Evolutionary conservation across 92 coral and sea anemone genomes (phyloP), one percentile per base, ranked within the genome.

Genomic region (Parazoanthus atlanticus): DNA sequence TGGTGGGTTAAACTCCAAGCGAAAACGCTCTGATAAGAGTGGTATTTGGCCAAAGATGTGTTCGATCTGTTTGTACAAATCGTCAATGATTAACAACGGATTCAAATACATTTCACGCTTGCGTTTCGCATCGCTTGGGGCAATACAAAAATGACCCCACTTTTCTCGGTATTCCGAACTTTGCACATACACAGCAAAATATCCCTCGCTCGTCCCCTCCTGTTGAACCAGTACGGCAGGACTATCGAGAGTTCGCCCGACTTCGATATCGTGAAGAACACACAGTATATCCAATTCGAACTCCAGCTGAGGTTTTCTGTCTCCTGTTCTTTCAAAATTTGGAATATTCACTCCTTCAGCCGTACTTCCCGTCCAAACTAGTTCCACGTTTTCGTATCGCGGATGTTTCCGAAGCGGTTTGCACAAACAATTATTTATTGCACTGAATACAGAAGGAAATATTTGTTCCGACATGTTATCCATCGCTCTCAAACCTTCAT

Each of bases 21-120:
- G 66, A 46, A 89, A 89, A 46, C 71, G 43, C 3, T 70, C 89
- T 8, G 28, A 49, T 46, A 89, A 61, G 41, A 89, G 43, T 13
- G 91, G 91, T 43, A 89, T 89, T 89, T 89, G 91, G 9, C n/a
- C 80, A 46, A 89, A 89, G 30, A 89, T 89, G 23, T 89, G 91
- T 78, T 85, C 91, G 76, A 89, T 85, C 66, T 89, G 89, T 33
- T 70, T 41, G 56, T 76, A 85, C 43, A 89, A 85, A 82, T 89
- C 91, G n/a, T 84, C 89, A 15, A 89, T 80, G 28, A 89, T 30
- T 6, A 89, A 85, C 61, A 89, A 41, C 52, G 91, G 91, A 67
- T 89, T 89, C 61, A 89, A 49, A 47, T 84, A 89, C 89, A 89
- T 47, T 77, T 89, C 91, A 1, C 83, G 85, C 28, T 84, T 77